Base-by-base conservation (phyloP, 2,888 invertebrate species). In the Coleophora flavipennella region DNA sequence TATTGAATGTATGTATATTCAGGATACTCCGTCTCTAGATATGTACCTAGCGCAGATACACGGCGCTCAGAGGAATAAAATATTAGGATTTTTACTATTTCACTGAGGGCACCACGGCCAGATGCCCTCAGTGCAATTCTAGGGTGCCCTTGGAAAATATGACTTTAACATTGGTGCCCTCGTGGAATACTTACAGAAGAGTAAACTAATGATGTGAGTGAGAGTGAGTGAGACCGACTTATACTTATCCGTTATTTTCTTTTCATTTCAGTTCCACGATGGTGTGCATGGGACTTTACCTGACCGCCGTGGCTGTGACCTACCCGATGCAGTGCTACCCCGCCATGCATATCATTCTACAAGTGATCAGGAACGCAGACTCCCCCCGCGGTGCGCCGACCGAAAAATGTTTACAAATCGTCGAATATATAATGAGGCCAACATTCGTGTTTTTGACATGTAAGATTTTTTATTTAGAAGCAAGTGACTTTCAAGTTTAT, bases 251-350 rank as follows among this genome's bases (percentile, higher is more conserved):
- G 20, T 20, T 20, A 4, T 20, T 20, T 20, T 20, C 6, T 20
- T 6, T 20, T 4, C 6, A 20, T 57, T 55, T 33, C 55, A 73
- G 72, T 14, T 32, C 53, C 32, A 31, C 69, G 8, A 56, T 71
- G 48, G 36, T 40, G 1, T 57, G 66, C 1, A 60, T 70, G 27
- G 55, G 46, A 0, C 27, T 74, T 4, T 75, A 70, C 40, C 10
- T 68, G 35, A 27, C 62, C 2, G 51, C 74, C 1, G 50, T 72
- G 13, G 62, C 52, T 6, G 60, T 67, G 7, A 46, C 66, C 0
- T 72, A 62, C 41, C 75, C 76, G 1, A 53, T 76, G 2, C 74
- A 74, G 35, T 67, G 67, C 39, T 62, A 66, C 13, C 76, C 76
- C 1, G 75, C 61, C 0, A 60, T 68, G 3, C 44, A 56, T 3